These are phyloP conservation scores for Melanargia galathea DNA, from an alignment of 2,888 invertebrate genomes.

Conservation along the genomic window DNA sequence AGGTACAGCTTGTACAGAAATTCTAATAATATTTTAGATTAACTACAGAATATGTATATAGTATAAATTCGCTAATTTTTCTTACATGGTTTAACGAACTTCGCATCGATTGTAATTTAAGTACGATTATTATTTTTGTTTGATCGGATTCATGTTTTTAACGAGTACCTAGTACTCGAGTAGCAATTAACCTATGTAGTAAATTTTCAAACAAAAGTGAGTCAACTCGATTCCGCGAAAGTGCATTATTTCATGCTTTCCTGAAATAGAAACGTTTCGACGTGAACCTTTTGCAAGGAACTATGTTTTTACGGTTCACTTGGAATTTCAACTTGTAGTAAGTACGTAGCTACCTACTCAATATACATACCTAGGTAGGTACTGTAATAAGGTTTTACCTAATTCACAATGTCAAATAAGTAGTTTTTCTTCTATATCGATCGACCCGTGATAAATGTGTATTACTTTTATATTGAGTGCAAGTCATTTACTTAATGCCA, in stretches of 20 bases:
- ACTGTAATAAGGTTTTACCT: background rate
- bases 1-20: too few relatives aligned
- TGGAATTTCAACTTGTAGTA: background rate
- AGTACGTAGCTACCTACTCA: background rate
- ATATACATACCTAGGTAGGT: background rate
- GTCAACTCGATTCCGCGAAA: conserved; percentile 14
- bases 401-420: background rate
- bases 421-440: background rate
- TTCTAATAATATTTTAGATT: too few relatives aligned
- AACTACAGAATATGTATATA: too few relatives aligned
- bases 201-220: conserved; percentile 11
- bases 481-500: too few relatives aligned
- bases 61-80: too few relatives aligned
- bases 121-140: background rate
- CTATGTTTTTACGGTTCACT: conserved; percentile 5
- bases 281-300: conserved; percentile 20
- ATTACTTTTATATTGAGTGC: too few relatives aligned
- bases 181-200: too few relatives aligned
- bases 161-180: too few relatives aligned
- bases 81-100: background rate
- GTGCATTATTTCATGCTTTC: conserved; percentile 14
- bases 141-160: background rate
- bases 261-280: conserved; percentile 16
- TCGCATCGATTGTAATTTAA: background rate
- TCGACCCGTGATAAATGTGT: background rate